Base-by-base conservation (phyloP, 92 coral and sea anemone genomes). In the Phenganax marumi region DNA sequence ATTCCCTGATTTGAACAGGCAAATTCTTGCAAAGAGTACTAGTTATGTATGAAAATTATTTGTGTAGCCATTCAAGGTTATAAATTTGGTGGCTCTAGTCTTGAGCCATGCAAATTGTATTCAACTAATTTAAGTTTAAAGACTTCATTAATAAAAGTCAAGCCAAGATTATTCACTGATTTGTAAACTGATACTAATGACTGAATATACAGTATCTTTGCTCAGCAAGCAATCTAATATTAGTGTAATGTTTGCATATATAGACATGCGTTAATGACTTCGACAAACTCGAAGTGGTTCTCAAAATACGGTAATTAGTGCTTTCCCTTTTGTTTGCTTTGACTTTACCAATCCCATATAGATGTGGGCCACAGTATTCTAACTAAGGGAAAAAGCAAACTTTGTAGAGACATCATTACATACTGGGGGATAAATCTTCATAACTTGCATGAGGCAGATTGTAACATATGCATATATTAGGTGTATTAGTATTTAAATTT, bases 51-150 rank as follows among this genome's bases (percentile, higher is more conserved):
- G 69, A 24, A n/a, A 83, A 83, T 12, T 81, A 72, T 55, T 74
- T 83, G 12, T 83, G 78, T 68, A 83, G 3, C 86, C 86, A 83
- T 55, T 73, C 76, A 9, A 74, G 70, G n/a, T n/a, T n/a, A n/a
- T n/a, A n/a, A n/a, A n/a, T n/a, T n/a, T n/a, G n/a, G n/a, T n/a
- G n/a, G n/a, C n/a, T n/a, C n/a, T n/a, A n/a, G n/a, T n/a, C n/a
- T n/a, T n/a, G 83, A 56, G 52, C 82, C 82, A 0, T 82, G 66
- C 50, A 0, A 69, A 56, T 69, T 68, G 0, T 70, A 33, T 6
- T 62, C 6, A 46, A 79, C 58, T 10, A 21, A 5, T 55, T 50
- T 83, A 50, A 83, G 25, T 19, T 43, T 73, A 33, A 68, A 69
- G 48, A 81, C 48, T 18, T 68, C 80, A 17, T 68, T 81, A 81